Conservation (phyloP, 2,888 invertebrate species). For the Lithophane leautieri region DNA sequence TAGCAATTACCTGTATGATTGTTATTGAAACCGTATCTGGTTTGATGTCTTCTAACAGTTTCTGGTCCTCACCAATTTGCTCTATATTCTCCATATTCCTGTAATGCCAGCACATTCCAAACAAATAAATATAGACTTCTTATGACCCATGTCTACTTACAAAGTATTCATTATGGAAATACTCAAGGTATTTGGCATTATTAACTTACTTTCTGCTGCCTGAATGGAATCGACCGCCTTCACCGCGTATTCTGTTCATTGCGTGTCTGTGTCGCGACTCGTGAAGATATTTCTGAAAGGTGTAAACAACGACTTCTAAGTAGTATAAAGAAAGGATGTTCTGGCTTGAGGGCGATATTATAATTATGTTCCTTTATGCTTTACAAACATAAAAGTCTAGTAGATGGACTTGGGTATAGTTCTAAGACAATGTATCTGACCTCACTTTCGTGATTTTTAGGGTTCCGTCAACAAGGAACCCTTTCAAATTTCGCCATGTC, state of each 20-base stretch:
- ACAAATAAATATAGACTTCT: slow-evolving; percentile 53
- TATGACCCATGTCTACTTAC: not conserved
- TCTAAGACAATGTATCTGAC: not conserved
- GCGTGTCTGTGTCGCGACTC: slow-evolving; percentile 99
- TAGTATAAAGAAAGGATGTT: not conserved
- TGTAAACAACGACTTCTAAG: not conserved
- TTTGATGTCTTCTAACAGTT: slow-evolving; percentile 83
- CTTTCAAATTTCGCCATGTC: too few species aligned
- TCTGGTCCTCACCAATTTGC: slow-evolving; percentile 71
- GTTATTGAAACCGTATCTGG: slow-evolving; percentile 87
- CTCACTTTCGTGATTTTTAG: not conserved
- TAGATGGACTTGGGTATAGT: not conserved
- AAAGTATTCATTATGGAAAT: not conserved
- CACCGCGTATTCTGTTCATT: slow-evolving; percentile 98
- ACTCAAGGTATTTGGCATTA: slow-evolving; percentile 4
- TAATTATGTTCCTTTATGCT: not conserved
- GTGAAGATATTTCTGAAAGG: slow-evolving; percentile 97
- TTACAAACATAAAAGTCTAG: not conserved
- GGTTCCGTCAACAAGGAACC: too few species aligned
- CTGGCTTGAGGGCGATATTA: not conserved
- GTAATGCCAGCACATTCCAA: slow-evolving; percentile 56
- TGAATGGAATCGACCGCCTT: slow-evolving; percentile 98
- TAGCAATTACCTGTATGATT: slow-evolving; percentile 82
- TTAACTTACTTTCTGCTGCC: slow-evolving; percentile 86
- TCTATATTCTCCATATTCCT: slow-evolving; percentile 79